Conservation (phyloP, 2,888 invertebrate genomes). For the Mystacides longicornis region DNA sequence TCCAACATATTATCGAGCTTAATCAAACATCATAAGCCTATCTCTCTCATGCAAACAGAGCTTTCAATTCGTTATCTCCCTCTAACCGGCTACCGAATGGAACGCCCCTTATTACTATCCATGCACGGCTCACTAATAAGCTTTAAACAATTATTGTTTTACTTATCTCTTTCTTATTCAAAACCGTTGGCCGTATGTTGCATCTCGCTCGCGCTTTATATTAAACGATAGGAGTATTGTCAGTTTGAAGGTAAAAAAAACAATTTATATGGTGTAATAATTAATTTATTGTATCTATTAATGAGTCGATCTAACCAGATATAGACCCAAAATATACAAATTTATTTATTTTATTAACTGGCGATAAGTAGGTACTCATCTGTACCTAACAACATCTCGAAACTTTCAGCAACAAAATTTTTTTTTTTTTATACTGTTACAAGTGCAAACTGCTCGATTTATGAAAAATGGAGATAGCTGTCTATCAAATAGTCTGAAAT, state of each 20-base stretch:
- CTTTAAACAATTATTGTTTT: constrained; percentile 24
- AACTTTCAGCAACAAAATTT: too few species aligned
- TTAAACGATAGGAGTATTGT: constrained; percentile 9
- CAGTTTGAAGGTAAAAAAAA: constrained; percentile 6
- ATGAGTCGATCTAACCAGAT: not conserved
- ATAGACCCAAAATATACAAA: not conserved
- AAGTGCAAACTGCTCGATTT: too few species aligned
- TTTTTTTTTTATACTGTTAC: too few species aligned
- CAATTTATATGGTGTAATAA: constrained; percentile 8
- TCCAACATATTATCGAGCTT: constrained; percentile 14
- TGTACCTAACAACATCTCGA: too few species aligned
- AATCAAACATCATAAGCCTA: constrained; percentile 21
- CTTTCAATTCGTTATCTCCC: constrained; percentile 7
- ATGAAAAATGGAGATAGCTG: too few species aligned
- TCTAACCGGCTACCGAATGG: constrained; percentile 24
- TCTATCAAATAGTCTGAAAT: too few species aligned
- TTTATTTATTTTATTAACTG: constrained; percentile 1
- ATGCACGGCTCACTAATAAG: constrained; percentile 25
- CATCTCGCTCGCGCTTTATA: not conserved
- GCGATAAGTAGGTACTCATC: too few species aligned
- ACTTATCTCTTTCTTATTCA: constrained; percentile 11
- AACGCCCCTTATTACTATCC: constrained; percentile 26
- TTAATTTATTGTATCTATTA: constrained; percentile 12
- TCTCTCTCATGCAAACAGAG: constrained; percentile 11
- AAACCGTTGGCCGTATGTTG: not conserved